Evolutionary conservation across 2,113 vertebrate species (phyloP).

Genomic region (Hyperoodon ampullatus): DNA sequence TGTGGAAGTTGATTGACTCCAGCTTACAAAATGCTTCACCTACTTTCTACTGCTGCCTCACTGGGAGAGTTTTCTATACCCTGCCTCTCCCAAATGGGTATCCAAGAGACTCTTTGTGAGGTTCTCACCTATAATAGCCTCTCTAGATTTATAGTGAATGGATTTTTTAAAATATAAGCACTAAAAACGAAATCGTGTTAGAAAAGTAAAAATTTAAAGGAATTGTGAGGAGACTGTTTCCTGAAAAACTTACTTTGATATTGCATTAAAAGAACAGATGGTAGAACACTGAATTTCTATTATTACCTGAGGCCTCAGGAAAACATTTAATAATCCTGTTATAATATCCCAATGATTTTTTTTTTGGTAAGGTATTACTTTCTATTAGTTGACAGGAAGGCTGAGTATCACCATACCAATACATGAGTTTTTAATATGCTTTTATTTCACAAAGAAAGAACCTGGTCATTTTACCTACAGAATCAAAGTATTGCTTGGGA

Average conservation of each 20-base stretch:
- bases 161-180: background rate
- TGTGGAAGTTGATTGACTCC: background rate
- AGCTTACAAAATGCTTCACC: background rate
- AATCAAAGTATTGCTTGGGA: constrained; percentile 16
- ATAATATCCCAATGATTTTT: background rate
- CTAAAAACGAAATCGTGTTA: background rate
- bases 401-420: constrained; percentile 41
- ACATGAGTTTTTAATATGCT: constrained; percentile 34
- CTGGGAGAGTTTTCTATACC: background rate
- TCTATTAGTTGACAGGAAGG: constrained; percentile 24
- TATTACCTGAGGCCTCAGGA: background rate
- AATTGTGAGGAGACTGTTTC: background rate
- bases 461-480: background rate
- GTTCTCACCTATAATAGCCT: background rate
- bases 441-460: background rate
- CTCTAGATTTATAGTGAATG: background rate
- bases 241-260: background rate
- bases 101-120: background rate
- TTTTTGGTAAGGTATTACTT: background rate
- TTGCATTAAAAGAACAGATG: background rate
- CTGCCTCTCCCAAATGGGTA: background rate
- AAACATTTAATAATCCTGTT: background rate
- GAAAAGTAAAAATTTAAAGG: background rate
- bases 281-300: constrained; percentile 8
- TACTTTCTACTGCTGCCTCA: background rate